Percentiles rank a stretch among this genome's conserved stretches.
Evolutionary conservation across 2,797 vertebrate genomes (phyloP).

Genomic region (Crenichthys baileyi): DNA sequence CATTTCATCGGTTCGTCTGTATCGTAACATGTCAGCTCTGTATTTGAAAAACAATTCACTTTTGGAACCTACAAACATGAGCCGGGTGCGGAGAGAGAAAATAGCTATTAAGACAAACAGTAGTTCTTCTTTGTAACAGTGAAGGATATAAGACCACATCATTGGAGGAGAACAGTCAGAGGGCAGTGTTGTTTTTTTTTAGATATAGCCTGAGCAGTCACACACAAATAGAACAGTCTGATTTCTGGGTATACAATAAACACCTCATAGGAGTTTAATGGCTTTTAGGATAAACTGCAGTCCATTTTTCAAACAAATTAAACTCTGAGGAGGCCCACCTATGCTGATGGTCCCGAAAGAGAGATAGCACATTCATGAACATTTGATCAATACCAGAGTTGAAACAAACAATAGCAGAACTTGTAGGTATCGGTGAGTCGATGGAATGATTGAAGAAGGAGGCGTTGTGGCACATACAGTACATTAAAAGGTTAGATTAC

Average conservation of each 20-base stretch:
- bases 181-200: slow-evolving; percentile 70
- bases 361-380: slow-evolving; percentile 65
- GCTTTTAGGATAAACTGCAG: slow-evolving; percentile 58
- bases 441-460: slow-evolving; percentile 79
- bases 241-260: slow-evolving; percentile 62
- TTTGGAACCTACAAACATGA: slow-evolving; percentile 38
- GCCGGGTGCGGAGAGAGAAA: slow-evolving; percentile 38
- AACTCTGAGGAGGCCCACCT: slow-evolving; percentile 32
- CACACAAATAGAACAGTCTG: slow-evolving; percentile 77
- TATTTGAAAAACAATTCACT: slow-evolving; percentile 33
- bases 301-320: slow-evolving; percentile 50
- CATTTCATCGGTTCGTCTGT: slow-evolving; percentile 20
- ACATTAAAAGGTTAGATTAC: slow-evolving; percentile 71
- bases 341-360: slow-evolving; percentile 42
- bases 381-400: slow-evolving; percentile 54
- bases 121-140: slow-evolving; percentile 59
- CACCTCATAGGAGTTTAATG: slow-evolving; percentile 55
- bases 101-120: slow-evolving; percentile 51
- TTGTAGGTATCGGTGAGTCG: slow-evolving; percentile 51
- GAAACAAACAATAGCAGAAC: slow-evolving; percentile 48
- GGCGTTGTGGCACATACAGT: slow-evolving; percentile 74
- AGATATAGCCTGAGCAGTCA: slow-evolving; percentile 78
- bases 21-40: slow-evolving; percentile 30
- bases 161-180: slow-evolving; percentile 75
- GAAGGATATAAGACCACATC: slow-evolving; percentile 63